These are phyloP conservation scores for Otis tarda DNA, from an alignment of 2,113 vertebrate species.

Conservation along the genomic window DNA sequence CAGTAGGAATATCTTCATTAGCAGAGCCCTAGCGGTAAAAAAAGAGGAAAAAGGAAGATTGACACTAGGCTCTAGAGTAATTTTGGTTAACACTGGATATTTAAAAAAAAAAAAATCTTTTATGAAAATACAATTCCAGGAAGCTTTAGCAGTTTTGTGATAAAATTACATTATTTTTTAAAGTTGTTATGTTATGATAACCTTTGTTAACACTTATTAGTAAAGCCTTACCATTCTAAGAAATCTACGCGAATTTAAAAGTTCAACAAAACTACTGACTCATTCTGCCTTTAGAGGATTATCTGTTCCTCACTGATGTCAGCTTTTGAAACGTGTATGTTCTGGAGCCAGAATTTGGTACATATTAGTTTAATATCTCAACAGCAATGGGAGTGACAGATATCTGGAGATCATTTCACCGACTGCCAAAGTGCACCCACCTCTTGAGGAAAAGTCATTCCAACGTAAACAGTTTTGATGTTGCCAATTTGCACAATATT, in stretches of 20 bases:
- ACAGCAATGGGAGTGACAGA: neutral
- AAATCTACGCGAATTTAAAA: neutral
- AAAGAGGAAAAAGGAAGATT: neutral
- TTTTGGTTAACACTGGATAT: neutral
- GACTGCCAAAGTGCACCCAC: neutral
- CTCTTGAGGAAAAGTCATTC: neutral
- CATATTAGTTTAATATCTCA: constrained; percentile 6
- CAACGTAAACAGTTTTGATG: constrained; percentile 6
- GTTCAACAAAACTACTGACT: neutral
- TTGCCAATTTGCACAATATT: constrained; percentile 14
- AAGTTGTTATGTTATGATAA: neutral
- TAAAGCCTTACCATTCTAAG: neutral
- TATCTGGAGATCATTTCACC: neutral
- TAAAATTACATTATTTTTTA: neutral
- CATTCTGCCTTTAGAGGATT: neutral
- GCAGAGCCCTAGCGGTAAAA: neutral
- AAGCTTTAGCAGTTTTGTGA: neutral
- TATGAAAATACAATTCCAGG: neutral
- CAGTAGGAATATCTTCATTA: neutral
- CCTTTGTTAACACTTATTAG: neutral
- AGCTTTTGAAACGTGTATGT: neutral
- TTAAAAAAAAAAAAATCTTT: neutral
- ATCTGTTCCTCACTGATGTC: neutral
- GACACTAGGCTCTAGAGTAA: accelerated
- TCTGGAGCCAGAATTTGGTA: neutral